Conservation (phyloP, 2,888 invertebrate genomes). For the Agrotis exclamationis region DNA sequence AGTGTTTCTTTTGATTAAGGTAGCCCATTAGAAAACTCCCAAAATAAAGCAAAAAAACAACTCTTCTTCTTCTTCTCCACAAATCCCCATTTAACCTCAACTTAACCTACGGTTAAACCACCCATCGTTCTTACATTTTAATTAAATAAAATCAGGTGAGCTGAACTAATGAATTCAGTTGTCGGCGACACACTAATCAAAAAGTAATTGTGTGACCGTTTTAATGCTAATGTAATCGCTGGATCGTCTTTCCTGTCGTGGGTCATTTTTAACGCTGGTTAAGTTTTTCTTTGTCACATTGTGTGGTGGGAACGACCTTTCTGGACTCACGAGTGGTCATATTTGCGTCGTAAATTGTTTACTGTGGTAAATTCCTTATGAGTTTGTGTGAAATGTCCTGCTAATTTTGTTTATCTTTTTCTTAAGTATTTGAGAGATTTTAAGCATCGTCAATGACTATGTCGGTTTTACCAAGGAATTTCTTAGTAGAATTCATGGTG, state of each 20-base stretch:
- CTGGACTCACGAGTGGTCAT: conserved; percentile 38
- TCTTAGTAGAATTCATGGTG: too few relatives aligned
- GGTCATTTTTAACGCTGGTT: conserved; percentile 60
- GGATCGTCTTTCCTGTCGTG: conserved; percentile 73
- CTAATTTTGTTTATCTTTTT: conserved; percentile 31
- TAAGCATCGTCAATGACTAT: neutral
- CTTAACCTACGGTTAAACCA: conserved; percentile 53
- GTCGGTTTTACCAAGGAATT: too few relatives aligned
- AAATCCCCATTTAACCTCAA: conserved; percentile 46
- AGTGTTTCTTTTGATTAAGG: neutral
- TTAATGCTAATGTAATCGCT: conserved; percentile 83
- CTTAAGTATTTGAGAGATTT: conserved; percentile 11
- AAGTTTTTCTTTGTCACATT: conserved; percentile 62
- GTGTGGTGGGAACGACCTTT: conserved; percentile 68
- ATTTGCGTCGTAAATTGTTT: conserved; percentile 48
- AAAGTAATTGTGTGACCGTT: conserved; percentile 89
- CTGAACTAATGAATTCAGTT: conserved; percentile 91
- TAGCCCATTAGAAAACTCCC: neutral
- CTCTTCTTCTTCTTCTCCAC: conserved; percentile 30
- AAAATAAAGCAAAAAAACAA: conserved; percentile 13
- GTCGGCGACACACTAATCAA: conserved; percentile 88
- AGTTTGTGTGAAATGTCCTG: conserved; percentile 17
- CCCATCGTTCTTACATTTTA: conserved; percentile 72
- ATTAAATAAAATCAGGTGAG: conserved; percentile 91
- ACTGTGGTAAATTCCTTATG: conserved; percentile 54